Conservation (phyloP, 2,113 vertebrate species). For the Tapirus terrestris region DNA sequence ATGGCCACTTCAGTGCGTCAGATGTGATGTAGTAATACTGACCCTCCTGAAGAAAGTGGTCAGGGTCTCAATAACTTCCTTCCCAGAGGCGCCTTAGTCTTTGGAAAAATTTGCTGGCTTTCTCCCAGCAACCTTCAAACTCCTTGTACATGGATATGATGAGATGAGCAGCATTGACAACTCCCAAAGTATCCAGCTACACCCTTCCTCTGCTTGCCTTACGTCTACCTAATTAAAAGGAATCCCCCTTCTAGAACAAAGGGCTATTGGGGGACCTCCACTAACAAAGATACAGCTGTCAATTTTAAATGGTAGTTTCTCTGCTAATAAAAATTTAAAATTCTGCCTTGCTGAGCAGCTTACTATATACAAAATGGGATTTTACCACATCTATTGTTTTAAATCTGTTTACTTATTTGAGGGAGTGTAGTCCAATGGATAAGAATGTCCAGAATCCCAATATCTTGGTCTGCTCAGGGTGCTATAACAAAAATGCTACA, state of each 20-base stretch:
- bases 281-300: not conserved
- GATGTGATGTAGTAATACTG: not conserved
- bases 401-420: not conserved
- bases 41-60: not conserved
- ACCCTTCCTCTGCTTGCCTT: not conserved
- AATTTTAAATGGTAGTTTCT: not conserved
- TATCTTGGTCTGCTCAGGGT: not conserved
- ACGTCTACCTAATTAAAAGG: not conserved
- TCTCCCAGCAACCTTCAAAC: not conserved
- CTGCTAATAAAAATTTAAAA: not conserved
- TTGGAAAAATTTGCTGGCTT: not conserved
- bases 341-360: not conserved
- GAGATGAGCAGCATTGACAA: not conserved
- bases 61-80: not conserved
- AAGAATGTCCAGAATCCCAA: not conserved
- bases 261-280: not conserved
- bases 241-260: not conserved
- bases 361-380: not conserved
- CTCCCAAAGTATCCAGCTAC: not conserved
- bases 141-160: not conserved
- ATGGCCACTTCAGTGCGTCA: not conserved
- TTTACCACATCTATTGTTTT: not conserved
- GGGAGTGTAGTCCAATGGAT: not conserved
- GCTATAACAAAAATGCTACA: not conserved
- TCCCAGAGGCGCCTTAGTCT: not conserved